Conservation (phyloP, 1,140 invertebrate species). For the Penaeus japonicus region DNA sequence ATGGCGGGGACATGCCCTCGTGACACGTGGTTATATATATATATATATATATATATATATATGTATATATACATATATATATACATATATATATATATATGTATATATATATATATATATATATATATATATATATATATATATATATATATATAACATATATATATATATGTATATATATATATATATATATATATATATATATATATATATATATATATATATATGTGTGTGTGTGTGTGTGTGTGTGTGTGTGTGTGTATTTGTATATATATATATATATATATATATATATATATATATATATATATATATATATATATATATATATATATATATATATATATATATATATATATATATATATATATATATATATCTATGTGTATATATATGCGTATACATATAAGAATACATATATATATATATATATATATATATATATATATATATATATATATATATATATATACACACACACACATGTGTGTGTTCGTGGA, state of each 20-base stretch:
- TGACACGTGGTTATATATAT: too few species aligned
- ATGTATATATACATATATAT: too few species aligned
- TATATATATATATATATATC: background rate
- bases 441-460: background rate
- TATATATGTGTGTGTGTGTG: background rate
- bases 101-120: background rate
- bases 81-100: too few species aligned
- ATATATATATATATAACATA: too few species aligned
- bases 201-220: background rate
- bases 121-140: background rate
- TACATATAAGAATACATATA: too few species aligned
- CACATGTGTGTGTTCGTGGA: background rate
- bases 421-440: background rate
- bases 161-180: background rate
- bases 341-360: background rate
- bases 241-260: background rate
- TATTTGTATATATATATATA: background rate
- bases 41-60: too few species aligned
- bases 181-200: background rate
- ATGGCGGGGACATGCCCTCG: too few species aligned
- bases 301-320: too few species aligned
- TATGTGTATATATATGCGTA: too few species aligned
- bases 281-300: too few species aligned
- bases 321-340: too few species aligned
- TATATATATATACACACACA: background rate